Evolutionary conservation across 1,140 invertebrate species (phyloP).

Genomic region (Caenorhabditis latens): DNA sequence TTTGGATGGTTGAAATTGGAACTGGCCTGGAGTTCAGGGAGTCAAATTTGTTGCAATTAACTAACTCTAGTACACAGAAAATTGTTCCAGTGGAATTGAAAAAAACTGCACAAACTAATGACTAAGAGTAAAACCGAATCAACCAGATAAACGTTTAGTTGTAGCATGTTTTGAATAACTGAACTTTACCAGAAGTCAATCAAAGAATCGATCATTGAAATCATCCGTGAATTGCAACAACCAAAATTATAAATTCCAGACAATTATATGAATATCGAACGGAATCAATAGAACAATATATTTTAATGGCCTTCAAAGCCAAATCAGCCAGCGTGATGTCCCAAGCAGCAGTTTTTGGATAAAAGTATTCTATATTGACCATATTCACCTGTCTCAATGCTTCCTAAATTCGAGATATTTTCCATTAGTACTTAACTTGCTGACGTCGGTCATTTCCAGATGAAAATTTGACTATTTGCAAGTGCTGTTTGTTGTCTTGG

Average conservation of each 20-base stretch:
- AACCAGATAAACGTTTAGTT: too few species aligned
- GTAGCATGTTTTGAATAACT: not conserved
- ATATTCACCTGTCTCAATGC: not conserved
- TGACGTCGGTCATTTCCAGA: conserved; percentile 22
- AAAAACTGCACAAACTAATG: not conserved
- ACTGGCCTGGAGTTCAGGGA: too few species aligned
- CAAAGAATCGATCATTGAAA: conserved; percentile 9
- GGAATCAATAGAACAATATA: too few species aligned
- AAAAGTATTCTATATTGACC: conserved; percentile 7
- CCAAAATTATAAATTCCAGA: not conserved
- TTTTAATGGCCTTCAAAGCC: not conserved
- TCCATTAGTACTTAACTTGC: conserved; percentile 17
- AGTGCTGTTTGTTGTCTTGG: conserved; percentile 25
- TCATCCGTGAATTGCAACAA: not conserved
- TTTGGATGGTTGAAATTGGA: too few species aligned
- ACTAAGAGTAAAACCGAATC: not conserved
- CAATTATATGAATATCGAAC: too few species aligned
- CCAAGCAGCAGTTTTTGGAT: not conserved
- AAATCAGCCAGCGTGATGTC: not conserved
- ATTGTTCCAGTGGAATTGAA: too few species aligned
- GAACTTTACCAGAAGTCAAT: conserved; percentile 8
- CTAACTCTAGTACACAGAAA: too few species aligned
- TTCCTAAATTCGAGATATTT: conserved; percentile 17
- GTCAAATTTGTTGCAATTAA: too few species aligned
- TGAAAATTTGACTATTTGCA: conserved; percentile 43